phyloP scores from a whole-genome alignment of 2,888 invertebrate genomes.

The Isoperla grammatica region DNA sequence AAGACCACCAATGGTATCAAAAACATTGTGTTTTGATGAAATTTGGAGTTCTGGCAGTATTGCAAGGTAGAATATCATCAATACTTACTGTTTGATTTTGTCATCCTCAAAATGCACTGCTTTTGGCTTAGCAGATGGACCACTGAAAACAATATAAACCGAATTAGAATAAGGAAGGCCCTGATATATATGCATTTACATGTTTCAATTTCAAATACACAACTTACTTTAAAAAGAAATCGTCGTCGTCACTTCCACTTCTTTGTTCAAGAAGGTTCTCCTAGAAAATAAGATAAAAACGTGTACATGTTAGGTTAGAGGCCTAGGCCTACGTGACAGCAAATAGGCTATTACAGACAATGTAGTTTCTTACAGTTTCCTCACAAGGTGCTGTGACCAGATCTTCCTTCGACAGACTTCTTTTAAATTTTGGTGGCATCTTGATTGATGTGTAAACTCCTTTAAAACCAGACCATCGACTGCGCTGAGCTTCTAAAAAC shows the following conservation, averaged over 20 bases:
- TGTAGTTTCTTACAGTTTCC: slow-evolving; percentile 9
- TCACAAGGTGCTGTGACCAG: slow-evolving; percentile 3
- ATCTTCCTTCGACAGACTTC: slow-evolving; percentile 8
- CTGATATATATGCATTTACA: too few species aligned
- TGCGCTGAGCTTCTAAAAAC: too few species aligned
- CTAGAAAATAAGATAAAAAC: slow-evolving; percentile 33
- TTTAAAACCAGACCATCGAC: too few species aligned
- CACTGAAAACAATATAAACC: slow-evolving; percentile 31
- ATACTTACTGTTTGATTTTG: slow-evolving; percentile 27
- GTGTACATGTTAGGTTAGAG: not conserved
- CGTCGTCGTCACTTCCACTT: slow-evolving; percentile 43
- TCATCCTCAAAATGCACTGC: slow-evolving; percentile 28
- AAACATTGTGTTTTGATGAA: too few species aligned
- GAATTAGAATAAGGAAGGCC: not conserved
- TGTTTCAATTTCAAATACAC: not conserved
- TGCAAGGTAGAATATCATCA: too few species aligned
- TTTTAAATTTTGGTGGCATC: slow-evolving; percentile 10
- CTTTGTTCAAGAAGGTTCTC: slow-evolving; percentile 41
- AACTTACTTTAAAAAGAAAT: slow-evolving; percentile 40
- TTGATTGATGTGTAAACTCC: not conserved
- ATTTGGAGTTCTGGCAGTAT: too few species aligned
- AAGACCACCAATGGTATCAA: too few species aligned
- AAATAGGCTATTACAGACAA: not conserved
- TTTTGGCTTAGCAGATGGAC: slow-evolving; percentile 31
- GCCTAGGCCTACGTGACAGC: not conserved